A percentile compares a stretch with the other conserved stretches of the same genome.
Conservation (phyloP, 2,888 invertebrate genomes). For the Leptinotarsa haldemani region DNA sequence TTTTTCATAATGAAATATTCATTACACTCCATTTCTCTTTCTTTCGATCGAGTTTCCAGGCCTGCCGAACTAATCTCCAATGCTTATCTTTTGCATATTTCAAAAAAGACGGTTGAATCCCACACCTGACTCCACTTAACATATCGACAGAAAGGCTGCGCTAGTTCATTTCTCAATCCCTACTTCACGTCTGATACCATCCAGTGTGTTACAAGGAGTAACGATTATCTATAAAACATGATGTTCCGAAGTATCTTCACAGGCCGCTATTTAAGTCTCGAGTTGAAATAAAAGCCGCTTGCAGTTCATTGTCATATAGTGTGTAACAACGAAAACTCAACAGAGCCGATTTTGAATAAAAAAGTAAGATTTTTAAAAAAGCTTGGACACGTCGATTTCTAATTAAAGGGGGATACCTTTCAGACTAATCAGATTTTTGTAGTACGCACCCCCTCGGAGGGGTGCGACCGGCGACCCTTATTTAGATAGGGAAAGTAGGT, state of each 20-base stretch:
- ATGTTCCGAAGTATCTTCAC: background rate
- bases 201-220: background rate
- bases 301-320: too few species aligned
- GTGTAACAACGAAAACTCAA: too few species aligned
- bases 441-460: too few species aligned
- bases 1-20: background rate
- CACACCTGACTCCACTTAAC: background rate
- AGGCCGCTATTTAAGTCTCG: background rate
- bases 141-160: conserved; percentile 2
- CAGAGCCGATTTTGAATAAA: too few species aligned
- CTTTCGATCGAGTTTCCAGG: too few species aligned
- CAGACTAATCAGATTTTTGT: too few species aligned
- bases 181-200: background rate
- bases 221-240: background rate
- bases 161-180: background rate
- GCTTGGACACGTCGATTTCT: too few species aligned
- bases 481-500: too few species aligned
- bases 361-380: too few species aligned
- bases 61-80: background rate
- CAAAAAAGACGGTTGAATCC: background rate
- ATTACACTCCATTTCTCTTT: background rate
- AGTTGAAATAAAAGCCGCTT: too few species aligned
- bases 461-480: too few species aligned
- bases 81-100: background rate
- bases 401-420: too few species aligned